A percentile compares a stretch with the other conserved stretches of the same genome.
phyloP scores from a whole-genome alignment of 2,888 invertebrate species.

The Nephrotoma guestfalica region DNA sequence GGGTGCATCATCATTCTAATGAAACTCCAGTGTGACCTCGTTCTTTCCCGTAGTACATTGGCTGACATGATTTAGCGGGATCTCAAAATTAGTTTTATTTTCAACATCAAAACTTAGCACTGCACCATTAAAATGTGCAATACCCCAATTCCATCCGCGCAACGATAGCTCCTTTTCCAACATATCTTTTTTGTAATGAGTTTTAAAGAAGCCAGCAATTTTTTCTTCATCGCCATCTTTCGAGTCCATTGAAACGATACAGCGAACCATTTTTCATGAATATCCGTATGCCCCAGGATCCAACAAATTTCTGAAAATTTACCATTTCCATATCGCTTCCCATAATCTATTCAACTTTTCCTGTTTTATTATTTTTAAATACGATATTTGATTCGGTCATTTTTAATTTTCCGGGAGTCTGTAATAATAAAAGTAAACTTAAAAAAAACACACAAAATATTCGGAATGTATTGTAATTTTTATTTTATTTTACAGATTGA shows the following conservation, averaged over 20 bases:
- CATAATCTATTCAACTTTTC: conserved; percentile 84
- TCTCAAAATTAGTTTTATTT: conserved; percentile 84
- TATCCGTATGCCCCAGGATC: conserved; percentile 77
- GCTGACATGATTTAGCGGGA: conserved; percentile 90
- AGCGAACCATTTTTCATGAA: conserved; percentile 80
- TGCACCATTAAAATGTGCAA: too few species aligned
- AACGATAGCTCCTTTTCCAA: too few species aligned
- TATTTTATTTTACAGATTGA: too few species aligned
- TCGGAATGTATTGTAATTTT: too few species aligned
- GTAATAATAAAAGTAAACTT: too few species aligned
- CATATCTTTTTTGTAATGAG: too few species aligned
- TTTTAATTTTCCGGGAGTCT: conserved; percentile 86
- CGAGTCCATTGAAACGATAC: conserved; percentile 84
- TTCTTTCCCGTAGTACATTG: conserved; percentile 94
- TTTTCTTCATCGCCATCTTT: conserved; percentile 89
- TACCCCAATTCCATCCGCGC: too few species aligned
- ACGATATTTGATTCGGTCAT: conserved; percentile 79
- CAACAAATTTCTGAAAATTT: conserved; percentile 84
- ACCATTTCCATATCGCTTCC: conserved; percentile 76
- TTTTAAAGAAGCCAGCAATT: conserved; percentile 74
- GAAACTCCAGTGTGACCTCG: conserved; percentile 90
- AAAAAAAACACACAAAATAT: too few species aligned
- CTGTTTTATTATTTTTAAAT: conserved; percentile 93
- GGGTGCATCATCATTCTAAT: conserved; percentile 97
- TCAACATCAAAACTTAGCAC: too few species aligned